A percentile compares a stretch with the other conserved stretches of the same genome.
Evolutionary conservation across 2,888 invertebrate species (phyloP).

Genomic region (Serrognathus titanus): DNA sequence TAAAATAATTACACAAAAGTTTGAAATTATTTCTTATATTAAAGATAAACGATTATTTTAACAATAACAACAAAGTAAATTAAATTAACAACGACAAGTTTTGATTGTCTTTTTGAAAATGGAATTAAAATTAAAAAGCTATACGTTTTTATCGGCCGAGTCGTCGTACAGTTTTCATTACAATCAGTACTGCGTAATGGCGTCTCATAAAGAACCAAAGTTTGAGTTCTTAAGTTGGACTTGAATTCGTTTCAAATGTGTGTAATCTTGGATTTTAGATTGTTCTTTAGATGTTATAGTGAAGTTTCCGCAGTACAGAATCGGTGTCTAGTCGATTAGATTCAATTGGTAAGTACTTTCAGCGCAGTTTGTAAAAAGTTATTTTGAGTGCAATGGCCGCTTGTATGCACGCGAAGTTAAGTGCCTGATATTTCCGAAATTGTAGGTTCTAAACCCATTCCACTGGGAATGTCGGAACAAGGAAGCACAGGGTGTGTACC

Average conservation of each 20-base stretch:
- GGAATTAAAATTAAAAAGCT: no score
- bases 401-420: constrained; percentile 7
- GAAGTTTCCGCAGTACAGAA: constrained; percentile 12
- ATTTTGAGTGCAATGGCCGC: constrained; percentile 19
- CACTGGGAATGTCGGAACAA: constrained; percentile 37
- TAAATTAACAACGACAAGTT: no score
- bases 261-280: constrained; percentile 10
- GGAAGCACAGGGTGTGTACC: constrained; percentile 26
- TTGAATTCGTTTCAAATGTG: constrained; percentile 14
- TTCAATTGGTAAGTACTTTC: constrained; percentile 10
- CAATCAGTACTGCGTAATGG: constrained; percentile 7
- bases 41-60: no score
- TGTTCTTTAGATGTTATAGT: constrained; percentile 7
- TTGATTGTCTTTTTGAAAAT: no score
- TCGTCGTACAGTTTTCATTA: no score
- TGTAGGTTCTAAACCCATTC: constrained; percentile 6
- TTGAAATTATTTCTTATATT: no score
- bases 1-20: no score
- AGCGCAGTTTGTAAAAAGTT: constrained; percentile 3
- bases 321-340: constrained; percentile 5
- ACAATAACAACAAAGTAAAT: no score
- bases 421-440: constrained; percentile 9
- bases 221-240: constrained; percentile 17
- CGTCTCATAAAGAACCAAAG: constrained; percentile 12
- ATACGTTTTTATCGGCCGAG: no score